Percentiles rank a stretch among this genome's conserved stretches.
Evolutionary conservation across 1,140 invertebrate species (phyloP).

Genomic region (Musca domestica): DNA sequence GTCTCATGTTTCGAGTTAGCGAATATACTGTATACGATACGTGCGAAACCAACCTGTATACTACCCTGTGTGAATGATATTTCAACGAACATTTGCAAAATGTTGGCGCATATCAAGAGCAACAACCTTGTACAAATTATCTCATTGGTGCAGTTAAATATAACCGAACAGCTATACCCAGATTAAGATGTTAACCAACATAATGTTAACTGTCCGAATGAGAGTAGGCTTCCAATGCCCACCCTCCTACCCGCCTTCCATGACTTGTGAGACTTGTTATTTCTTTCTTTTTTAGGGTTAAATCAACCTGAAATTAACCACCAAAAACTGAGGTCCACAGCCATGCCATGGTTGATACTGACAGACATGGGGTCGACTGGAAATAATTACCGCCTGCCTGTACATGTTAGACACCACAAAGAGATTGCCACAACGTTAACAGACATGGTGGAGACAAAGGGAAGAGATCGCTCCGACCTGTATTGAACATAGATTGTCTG

Average conservation of each 20-base stretch:
- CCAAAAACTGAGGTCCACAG: neutral
- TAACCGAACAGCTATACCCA: neutral
- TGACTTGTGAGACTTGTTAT: too few species aligned
- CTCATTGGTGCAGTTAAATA: neutral
- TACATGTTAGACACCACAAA: slow-evolving; percentile 20
- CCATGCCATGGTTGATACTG: slow-evolving; percentile 23
- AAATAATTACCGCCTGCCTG: slow-evolving; percentile 23
- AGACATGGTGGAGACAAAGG: neutral
- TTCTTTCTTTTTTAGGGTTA: too few species aligned
- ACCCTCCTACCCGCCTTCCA: too few species aligned
- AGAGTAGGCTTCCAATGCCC: neutral
- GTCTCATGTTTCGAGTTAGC: too few species aligned
- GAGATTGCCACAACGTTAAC: neutral
- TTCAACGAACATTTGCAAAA: neutral
- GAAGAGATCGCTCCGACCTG: neutral
- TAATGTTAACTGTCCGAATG: slow-evolving; percentile 27
- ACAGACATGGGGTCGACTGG: slow-evolving; percentile 28
- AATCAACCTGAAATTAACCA: too few species aligned
- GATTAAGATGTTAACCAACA: slow-evolving; percentile 27
- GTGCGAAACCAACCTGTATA: too few species aligned
- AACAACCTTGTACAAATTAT: slow-evolving; percentile 14
- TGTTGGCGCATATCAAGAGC: neutral
- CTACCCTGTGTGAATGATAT: too few species aligned
- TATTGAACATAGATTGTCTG: neutral
- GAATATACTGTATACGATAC: too few species aligned